Base-by-base conservation (phyloP, 2,113 vertebrate genomes). In the Ictalurus furcatus region DNA sequence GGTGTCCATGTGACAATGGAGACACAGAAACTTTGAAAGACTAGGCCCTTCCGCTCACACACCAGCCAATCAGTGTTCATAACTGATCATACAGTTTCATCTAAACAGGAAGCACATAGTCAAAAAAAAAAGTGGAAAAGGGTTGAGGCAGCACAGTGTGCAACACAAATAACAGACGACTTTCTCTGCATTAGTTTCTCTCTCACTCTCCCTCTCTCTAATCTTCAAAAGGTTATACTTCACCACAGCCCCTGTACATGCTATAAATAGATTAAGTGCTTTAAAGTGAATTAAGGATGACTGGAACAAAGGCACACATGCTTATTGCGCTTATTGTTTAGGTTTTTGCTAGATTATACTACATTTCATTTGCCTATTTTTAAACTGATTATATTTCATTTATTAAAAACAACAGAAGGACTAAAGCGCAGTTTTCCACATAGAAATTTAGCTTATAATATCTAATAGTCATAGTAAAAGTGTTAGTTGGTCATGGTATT, bases 251-350 rank as follows among this genome's bases (percentile, higher is more conserved):
- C 44, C 59, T 40, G 69, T 30, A 17, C n/a, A 82, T 23, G n/a
- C 30, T 89, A 87, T 87, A 90, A 87, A 89, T 78, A 87, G 80
- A 84, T 61, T 86, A 90, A 88, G 78, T 21, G 23, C 74, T 82
- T 85, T 86, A 67, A 44, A 13, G 25, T 48, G 76, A 76, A 80
- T 86, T 83, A 86, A 54, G 48, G 44, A 25, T 83, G 44, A 90
- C 78, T 81, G 84, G 44, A 40, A 52, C 58, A 88, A 65, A 54
- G 65, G 37, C 85, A 65, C 44, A 63, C 7, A 40, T 28, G 34
- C 61, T 84, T 73, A 78, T 48, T 44, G 12, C 69, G 44, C 30
- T n/a, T 69, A 87, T 58, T 74, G 67, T 52, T 48, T 30, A 63
- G 59, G 21, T 17, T 80, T 34, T 78, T 69, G 37, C 69, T 21